These are phyloP conservation scores for Esox niger DNA, from an alignment of 2,113 vertebrate genomes.

Conservation along the genomic window DNA sequence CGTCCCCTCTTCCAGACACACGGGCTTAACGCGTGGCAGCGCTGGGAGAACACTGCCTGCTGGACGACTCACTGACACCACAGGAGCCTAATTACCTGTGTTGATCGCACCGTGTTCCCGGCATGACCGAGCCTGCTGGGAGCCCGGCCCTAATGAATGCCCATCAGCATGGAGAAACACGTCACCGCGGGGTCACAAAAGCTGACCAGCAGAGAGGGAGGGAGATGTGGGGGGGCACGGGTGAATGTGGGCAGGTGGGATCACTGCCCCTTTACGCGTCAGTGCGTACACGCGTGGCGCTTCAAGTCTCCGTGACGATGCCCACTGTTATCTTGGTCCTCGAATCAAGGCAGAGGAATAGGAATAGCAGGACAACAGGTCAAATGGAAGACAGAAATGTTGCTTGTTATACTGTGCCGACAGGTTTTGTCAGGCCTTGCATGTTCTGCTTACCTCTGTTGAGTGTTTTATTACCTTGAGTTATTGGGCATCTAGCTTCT, in stretches of 20 bases:
- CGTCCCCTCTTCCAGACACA: background rate
- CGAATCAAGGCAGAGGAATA: background rate
- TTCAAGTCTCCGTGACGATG: background rate
- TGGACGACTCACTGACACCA: background rate
- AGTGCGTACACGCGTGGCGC: background rate
- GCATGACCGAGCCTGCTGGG: background rate
- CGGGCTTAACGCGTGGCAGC: background rate
- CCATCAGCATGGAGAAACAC: background rate
- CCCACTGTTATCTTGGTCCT: background rate
- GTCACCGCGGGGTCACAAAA: too few relatives aligned
- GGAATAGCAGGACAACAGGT: background rate
- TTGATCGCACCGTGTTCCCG: background rate
- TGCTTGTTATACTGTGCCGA: background rate
- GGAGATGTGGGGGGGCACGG: background rate
- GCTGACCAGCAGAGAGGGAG: background rate
- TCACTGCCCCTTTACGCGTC: background rate
- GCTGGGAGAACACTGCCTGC: background rate
- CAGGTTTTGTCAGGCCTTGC: slow-evolving; percentile 18
- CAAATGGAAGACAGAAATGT: background rate
- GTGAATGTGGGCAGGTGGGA: background rate
- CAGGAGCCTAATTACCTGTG: background rate
- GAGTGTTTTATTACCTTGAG: slow-evolving; percentile 39
- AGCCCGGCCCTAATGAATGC: background rate
- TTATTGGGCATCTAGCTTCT: slow-evolving; percentile 60
- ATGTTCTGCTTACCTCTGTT: slow-evolving; percentile 35